A percentile compares a stretch with the other conserved stretches of the same genome.
Evolutionary conservation across 2,113 vertebrate genomes (phyloP).

Genomic region (Pelmatolapia mariae): DNA sequence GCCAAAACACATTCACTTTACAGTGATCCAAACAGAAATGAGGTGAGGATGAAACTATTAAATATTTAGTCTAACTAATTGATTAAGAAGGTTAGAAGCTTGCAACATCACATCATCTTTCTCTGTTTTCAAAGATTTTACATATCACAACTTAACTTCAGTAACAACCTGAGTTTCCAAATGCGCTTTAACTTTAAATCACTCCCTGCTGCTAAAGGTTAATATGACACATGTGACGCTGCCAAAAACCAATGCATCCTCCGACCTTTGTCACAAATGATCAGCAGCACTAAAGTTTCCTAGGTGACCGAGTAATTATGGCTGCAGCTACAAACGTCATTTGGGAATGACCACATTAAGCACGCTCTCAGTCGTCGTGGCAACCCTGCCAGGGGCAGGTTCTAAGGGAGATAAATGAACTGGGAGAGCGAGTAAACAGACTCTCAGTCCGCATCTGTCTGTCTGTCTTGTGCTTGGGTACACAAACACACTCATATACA

Average conservation of each 20-base stretch:
- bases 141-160: not conserved
- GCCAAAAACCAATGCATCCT: not conserved
- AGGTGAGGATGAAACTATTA: not conserved
- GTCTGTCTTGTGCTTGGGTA: not conserved
- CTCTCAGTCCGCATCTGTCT: not conserved
- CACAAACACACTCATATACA: not conserved
- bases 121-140: not conserved
- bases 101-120: not conserved
- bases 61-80: not conserved
- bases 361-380: slow-evolving; percentile 24
- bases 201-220: not conserved
- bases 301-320: not conserved
- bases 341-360: slow-evolving; percentile 1
- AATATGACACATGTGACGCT: not conserved
- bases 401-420: slow-evolving; percentile 20
- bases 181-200: not conserved
- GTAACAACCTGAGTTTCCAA: not conserved
- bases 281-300: slow-evolving; percentile 32
- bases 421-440: slow-evolving; percentile 22
- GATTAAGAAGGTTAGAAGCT: not conserved
- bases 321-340: not conserved
- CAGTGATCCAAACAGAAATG: not conserved
- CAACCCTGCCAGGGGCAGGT: slow-evolving; percentile 42
- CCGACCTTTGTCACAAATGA: not conserved
- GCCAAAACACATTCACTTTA: not conserved